Conservation (phyloP, 1,140 invertebrate species). For the Drosophila gunungcola region DNA sequence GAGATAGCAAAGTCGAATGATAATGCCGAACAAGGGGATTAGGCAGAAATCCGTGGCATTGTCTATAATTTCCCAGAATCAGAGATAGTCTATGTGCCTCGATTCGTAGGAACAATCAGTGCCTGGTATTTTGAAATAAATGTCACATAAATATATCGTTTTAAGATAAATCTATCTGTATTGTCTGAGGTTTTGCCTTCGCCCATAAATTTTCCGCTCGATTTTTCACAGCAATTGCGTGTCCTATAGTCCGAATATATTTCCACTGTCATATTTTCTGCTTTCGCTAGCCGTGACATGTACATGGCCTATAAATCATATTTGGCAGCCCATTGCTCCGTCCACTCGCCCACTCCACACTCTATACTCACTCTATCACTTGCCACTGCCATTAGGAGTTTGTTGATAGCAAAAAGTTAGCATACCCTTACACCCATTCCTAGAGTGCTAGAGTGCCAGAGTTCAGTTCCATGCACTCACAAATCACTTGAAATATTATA, state of each 20-base stretch:
- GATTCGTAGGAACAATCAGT: slow-evolving; percentile 21
- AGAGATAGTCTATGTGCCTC: slow-evolving; percentile 33
- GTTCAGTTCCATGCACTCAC: slow-evolving; percentile 20
- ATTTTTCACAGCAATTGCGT: slow-evolving; percentile 11
- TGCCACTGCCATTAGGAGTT: slow-evolving; percentile 30
- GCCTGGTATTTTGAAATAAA: slow-evolving; percentile 19
- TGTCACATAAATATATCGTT: slow-evolving; percentile 23
- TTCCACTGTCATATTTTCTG: slow-evolving; percentile 64
- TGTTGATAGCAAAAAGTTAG: slow-evolving; percentile 18
- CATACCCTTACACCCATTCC: slow-evolving; percentile 14
- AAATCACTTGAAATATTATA: slow-evolving; percentile 58
- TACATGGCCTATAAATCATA: slow-evolving; percentile 75
- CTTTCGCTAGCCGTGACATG: slow-evolving; percentile 58
- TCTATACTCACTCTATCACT: slow-evolving; percentile 49
- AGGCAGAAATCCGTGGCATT: slow-evolving; percentile 14
- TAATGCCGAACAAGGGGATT: slow-evolving; percentile 32
- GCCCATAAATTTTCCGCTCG: slow-evolving; percentile 37
- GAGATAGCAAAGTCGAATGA: slow-evolving; percentile 24
- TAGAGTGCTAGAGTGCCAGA: slow-evolving; percentile 1
- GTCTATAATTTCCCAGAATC: slow-evolving; percentile 36
- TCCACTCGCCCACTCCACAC: slow-evolving; percentile 37
- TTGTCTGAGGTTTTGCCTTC: slow-evolving; percentile 18
- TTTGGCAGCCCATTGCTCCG: slow-evolving; percentile 74
- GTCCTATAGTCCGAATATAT: slow-evolving; percentile 53
- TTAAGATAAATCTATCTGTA: slow-evolving; percentile 46